Percentiles rank a stretch among this genome's conserved stretches.
Evolutionary conservation across 2,797 vertebrate genomes (phyloP).

Genomic region (Clarias platycephalus): DNA sequence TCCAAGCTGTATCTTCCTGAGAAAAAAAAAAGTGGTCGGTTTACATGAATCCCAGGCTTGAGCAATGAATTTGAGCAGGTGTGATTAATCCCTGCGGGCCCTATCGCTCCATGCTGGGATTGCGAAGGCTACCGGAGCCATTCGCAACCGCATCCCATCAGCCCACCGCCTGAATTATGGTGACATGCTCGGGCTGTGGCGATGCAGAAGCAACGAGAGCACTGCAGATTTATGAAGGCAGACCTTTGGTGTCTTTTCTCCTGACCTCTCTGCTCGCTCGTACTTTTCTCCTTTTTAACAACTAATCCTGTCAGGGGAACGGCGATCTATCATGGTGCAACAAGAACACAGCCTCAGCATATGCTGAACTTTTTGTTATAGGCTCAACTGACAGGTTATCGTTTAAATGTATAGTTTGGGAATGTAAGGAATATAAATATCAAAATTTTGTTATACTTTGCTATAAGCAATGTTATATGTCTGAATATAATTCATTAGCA

Average conservation of each 20-base stretch:
- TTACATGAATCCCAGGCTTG: constrained; percentile 2
- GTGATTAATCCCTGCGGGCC: constrained; percentile 65
- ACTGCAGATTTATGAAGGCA: constrained; percentile 67
- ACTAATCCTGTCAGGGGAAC: constrained; percentile 49
- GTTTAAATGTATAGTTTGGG: constrained; percentile 23
- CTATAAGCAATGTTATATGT: background rate
- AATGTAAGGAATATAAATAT: background rate
- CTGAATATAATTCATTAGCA: background rate
- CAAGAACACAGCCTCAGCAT: constrained; percentile 62
- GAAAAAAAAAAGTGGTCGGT: background rate
- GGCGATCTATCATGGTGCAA: constrained; percentile 49
- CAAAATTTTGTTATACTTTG: background rate
- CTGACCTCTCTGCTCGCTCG: constrained; percentile 38
- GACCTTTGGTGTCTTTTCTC: constrained; percentile 57
- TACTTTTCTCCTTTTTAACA: constrained; percentile 40
- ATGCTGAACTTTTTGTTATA: constrained; percentile 39
- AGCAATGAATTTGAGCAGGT: constrained; percentile 28
- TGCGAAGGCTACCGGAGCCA: constrained; percentile 71
- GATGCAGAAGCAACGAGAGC: constrained; percentile 68
- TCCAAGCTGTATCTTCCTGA: background rate
- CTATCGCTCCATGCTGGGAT: constrained; percentile 52
- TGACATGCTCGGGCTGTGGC: constrained; percentile 58
- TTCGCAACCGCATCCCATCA: constrained; percentile 70
- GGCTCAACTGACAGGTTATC: constrained; percentile 38
- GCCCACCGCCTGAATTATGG: constrained; percentile 70